Base-by-base conservation (phyloP, 2,113 vertebrate species). In the Pterocles gutturalis region DNA sequence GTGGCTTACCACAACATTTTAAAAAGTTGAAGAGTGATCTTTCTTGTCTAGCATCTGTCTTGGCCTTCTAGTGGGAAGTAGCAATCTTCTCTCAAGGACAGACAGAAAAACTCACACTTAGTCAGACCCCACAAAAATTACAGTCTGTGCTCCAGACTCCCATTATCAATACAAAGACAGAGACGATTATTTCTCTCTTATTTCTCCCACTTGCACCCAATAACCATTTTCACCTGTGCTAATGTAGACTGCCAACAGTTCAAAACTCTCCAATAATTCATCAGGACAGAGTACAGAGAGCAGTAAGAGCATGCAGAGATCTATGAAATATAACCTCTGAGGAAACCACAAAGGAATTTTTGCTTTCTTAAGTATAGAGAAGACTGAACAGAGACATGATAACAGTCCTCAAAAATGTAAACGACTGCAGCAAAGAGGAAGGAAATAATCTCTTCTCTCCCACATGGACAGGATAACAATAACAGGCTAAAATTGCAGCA, bases 321-420 rank as follows among this genome's bases (percentile, higher is more conserved):
- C 69, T 69, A 12, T 93, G 93, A 97, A 95, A 94, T 89, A 89
- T 20, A 96, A 89, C 53, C 73, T 76, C 51, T 89, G 87, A 94
- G 73, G 73, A 95, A 90, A 96, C 0, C 0, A 29, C 81, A 92
- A 72, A 91, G 61, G 89, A 93, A 93, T 96, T 96, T 94, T 76
- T 96, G 87, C 91, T 95, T 94, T 96, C 77, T 95, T 82, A 85
- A 91, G 82, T 76, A 69, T 22, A 76, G 81, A 87, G 62, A 93
- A 90, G 65, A 55, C 93, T 69, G 96, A 89, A 61, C 70, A 72
- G 93, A 96, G 94, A 91, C 89, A 84, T 95, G 95, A 96, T 96
- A 96, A 84, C 95, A 97, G 94, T 57, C 77, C 81, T 95, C 81
- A 97, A 96, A 97, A 97, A 96, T 97, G 91, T 96, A 96, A 96